Evolutionary conservation across 2,888 invertebrate genomes (phyloP), one percentile per base, ranked within the genome.

Genomic region (Tanytarsus gracilentus): DNA sequence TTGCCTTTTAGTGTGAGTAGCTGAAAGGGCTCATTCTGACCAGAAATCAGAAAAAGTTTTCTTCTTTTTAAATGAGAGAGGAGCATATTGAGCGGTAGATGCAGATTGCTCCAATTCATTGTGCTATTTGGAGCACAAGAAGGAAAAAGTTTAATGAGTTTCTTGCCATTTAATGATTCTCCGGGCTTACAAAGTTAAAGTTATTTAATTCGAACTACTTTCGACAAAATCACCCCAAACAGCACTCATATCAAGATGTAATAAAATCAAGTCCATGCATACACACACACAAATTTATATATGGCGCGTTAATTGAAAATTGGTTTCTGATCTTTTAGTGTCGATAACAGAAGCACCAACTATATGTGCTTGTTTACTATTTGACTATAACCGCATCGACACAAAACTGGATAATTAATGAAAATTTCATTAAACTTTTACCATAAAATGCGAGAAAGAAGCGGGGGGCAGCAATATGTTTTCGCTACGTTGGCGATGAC

Each of bases 381-480:
- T 48, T 58, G 58, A 58, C 48, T 58, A 58, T 48, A 48, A 27
- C 58, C 58, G 9, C 56, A 40, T 33, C 29, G 18, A 58, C 39
- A 44, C 26, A 58, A 27, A 58, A 48, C 48, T 26, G 25, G 40
- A 30, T 39, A 58, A 48, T 58, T 58, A 48, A 58, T 58, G 58
- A 40, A 33, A 39, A 58, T 40, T 58, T 58, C 27, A 58, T 55
- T 53, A 56, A 56, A 58, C 44, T 58, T 58, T 58, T 48, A 30
- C 58, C 48, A 58, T 58, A 40, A 58, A 49, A n/a, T 25, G 9
- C n/a, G n/a, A n/a, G n/a, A n/a, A n/a, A n/a, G n/a, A n/a, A n/a
- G n/a, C n/a, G n/a, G n/a, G n/a, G n/a, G n/a, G n/a, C n/a, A n/a
- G n/a, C n/a, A n/a, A 11, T 30, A 9, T 30, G 30, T 30, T 30